Evolutionary conservation across 2,888 invertebrate genomes (phyloP).

Genomic region (Anodontia alba): DNA sequence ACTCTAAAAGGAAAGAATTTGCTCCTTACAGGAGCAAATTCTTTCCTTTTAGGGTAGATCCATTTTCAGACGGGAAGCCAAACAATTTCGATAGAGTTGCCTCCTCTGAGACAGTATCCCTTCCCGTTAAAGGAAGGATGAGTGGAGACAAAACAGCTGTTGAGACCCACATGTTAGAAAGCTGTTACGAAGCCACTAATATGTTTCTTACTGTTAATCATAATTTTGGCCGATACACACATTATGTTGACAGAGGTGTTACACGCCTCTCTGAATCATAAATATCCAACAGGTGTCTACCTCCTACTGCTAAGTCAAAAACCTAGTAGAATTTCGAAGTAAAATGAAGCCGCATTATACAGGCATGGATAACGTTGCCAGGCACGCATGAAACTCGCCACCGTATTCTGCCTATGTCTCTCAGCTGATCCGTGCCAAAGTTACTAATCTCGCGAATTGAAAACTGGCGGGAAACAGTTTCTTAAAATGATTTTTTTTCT

Average conservation of each 20-base stretch:
- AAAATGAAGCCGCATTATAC: not conserved
- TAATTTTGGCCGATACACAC: not conserved
- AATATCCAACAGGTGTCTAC: slow-evolving; percentile 11
- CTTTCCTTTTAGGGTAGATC: too few relatives aligned
- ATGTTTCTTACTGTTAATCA: slow-evolving; percentile 2
- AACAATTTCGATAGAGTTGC: too few relatives aligned
- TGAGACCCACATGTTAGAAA: not conserved
- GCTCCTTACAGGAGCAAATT: too few relatives aligned
- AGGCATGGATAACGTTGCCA: not conserved
- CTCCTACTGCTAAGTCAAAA: not conserved
- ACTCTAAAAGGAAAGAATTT: too few relatives aligned
- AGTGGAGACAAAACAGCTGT: not conserved
- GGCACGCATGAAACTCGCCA: too few relatives aligned
- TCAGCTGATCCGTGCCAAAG: too few relatives aligned
- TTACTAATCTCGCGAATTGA: too few relatives aligned
- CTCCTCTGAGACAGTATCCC: too few relatives aligned
- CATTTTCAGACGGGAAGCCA: too few relatives aligned
- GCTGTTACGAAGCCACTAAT: not conserved
- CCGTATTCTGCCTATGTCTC: too few relatives aligned
- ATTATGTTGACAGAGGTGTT: not conserved
- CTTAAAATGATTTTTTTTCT: not conserved
- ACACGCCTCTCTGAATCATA: not conserved
- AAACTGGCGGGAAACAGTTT: too few relatives aligned
- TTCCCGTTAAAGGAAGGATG: too few relatives aligned
- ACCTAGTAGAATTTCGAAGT: not conserved